These are phyloP conservation scores for Podarcis lilfordi DNA, from an alignment of 2,797 vertebrate genomes.

Conservation along the genomic window DNA sequence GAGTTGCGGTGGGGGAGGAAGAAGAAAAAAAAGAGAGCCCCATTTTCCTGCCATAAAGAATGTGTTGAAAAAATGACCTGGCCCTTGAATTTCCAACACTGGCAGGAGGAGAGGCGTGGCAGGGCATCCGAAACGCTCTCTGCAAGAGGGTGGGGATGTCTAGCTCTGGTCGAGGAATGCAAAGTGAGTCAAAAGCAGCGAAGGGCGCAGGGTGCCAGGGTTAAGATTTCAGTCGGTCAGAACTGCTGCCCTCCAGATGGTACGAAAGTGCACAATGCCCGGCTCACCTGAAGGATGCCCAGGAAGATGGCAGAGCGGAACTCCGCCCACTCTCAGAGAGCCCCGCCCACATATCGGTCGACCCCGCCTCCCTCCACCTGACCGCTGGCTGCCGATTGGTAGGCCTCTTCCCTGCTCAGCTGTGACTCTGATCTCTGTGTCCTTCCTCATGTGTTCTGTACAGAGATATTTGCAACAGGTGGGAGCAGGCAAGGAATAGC, in stretches of 20 bases:
- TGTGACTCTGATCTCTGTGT: too few species aligned
- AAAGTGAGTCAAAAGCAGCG: not conserved
- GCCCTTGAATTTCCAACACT: not conserved
- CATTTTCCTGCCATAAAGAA: not conserved
- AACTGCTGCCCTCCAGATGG: not conserved
- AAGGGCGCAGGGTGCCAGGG: not conserved
- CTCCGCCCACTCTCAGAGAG: not conserved
- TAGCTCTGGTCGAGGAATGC: not conserved
- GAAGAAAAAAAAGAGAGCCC: rapidly evolving
- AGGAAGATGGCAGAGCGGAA: not conserved
- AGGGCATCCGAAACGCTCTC: too few species aligned
- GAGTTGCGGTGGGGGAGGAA: too few species aligned
- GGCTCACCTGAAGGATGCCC: not conserved
- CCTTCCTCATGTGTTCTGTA: not conserved
- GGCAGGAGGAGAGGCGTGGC: not conserved
- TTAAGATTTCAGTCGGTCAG: not conserved
- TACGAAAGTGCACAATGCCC: not conserved
- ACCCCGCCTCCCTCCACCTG: not conserved
- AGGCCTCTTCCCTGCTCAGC: too few species aligned
- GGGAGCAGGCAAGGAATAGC: not conserved
- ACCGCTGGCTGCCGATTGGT: too few species aligned
- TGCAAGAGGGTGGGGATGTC: not conserved
- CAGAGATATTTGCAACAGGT: too few species aligned
- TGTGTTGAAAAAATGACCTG: not conserved
- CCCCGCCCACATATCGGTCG: not conserved